These are phyloP conservation scores for Geothlypis trichas DNA, from an alignment of 2,113 vertebrate genomes.

Conservation along the genomic window DNA sequence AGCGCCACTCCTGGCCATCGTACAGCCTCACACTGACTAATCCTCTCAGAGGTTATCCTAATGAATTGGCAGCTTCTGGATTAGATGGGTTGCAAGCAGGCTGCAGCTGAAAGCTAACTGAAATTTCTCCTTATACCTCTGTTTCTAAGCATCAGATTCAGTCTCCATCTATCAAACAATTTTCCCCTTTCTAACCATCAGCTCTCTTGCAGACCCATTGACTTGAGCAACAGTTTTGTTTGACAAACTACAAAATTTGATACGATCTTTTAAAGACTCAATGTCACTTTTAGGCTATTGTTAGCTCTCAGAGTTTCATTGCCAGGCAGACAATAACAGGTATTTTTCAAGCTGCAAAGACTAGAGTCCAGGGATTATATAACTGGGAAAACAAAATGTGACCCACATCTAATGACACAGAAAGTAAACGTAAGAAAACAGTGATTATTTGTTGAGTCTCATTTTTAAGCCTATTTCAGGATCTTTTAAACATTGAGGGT, in stretches of 20 bases:
- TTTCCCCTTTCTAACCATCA: not conserved
- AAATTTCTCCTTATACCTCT: not conserved
- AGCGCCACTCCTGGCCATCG: conserved; percentile 56
- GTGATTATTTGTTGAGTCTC: not conserved
- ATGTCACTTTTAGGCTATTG: not conserved
- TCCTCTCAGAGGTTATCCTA: conserved; percentile 21
- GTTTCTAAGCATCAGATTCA: not conserved
- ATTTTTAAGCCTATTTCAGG: not conserved
- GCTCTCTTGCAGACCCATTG: not conserved
- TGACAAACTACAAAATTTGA: not conserved
- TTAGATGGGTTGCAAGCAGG: not conserved
- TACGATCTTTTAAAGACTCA: not conserved
- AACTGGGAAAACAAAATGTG: not conserved
- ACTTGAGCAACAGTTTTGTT: not conserved
- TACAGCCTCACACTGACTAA: not conserved
- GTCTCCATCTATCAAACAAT: not conserved
- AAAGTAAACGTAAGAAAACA: not conserved
- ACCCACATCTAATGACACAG: not conserved
- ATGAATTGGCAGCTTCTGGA: conserved; percentile 57
- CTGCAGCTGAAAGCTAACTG: not conserved
- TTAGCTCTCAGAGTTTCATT: not conserved
- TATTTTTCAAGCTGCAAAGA: not conserved
- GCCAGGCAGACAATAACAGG: not conserved
- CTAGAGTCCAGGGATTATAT: not conserved
- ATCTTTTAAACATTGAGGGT: not conserved